Percentiles rank a stretch among this genome's conserved stretches.
These are phyloP conservation scores for Aurelia coerulea DNA, from an alignment of 30 jellyfish, hydroid and myxozoan genomes.

Conservation along the genomic window DNA sequence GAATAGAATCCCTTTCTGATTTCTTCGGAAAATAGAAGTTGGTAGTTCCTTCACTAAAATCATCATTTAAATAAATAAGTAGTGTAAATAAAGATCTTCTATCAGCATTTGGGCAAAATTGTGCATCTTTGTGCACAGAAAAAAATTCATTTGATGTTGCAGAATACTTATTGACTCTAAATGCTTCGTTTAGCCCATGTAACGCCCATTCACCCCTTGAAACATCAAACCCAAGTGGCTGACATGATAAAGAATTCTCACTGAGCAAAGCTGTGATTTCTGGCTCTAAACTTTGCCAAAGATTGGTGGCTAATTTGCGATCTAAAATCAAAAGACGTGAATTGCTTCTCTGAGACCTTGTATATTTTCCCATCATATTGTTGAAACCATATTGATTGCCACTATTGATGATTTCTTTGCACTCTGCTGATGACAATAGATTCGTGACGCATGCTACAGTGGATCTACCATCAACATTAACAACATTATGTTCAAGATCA, in stretches of 20 bases:
- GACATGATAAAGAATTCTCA: not conserved
- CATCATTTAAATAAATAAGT: slow-evolving; percentile 61
- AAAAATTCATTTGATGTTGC: slow-evolving; percentile 33
- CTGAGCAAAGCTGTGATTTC: not conserved
- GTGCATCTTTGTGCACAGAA: slow-evolving; percentile 71
- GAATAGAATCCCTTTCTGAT: not conserved
- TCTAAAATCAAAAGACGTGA: slow-evolving; percentile 50
- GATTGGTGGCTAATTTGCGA: slow-evolving; percentile 19
- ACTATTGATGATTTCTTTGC: slow-evolving; percentile 24
- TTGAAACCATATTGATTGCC: not conserved
- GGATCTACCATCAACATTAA: slow-evolving; percentile 15
- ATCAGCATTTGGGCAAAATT: slow-evolving; percentile 74
- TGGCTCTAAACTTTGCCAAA: slow-evolving; percentile 28
- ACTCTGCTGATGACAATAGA: slow-evolving; percentile 23
- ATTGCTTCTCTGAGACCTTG: slow-evolving; percentile 3
- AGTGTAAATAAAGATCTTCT: slow-evolving; percentile 48
- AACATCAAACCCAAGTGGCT: slow-evolving; percentile 49
- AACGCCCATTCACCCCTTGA: slow-evolving; percentile 60
- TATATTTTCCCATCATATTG: slow-evolving; percentile 4
- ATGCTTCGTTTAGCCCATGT: slow-evolving; percentile 37
- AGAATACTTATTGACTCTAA: slow-evolving; percentile 36
- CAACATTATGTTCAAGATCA: not conserved
- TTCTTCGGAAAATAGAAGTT: slow-evolving; percentile 22
- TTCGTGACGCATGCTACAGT: slow-evolving; percentile 5
- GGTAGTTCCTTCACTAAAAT: slow-evolving; percentile 60